Conservation (phyloP, 2,113 vertebrate genomes). For the Salvator merianae region DNA sequence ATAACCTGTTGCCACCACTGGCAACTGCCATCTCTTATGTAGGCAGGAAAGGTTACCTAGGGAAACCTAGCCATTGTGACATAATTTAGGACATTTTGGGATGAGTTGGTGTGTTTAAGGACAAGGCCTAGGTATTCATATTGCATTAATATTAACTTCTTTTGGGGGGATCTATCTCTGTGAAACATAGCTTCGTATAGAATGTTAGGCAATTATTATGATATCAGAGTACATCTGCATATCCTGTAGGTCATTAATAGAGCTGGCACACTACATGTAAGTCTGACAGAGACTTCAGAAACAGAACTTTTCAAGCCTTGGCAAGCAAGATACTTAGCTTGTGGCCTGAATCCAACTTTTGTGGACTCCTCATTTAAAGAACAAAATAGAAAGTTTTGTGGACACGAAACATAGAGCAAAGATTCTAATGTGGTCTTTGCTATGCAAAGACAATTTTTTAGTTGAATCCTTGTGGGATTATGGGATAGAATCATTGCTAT, state of each 20-base stretch:
- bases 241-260: neutral
- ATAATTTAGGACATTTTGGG: constrained; percentile 35
- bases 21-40: constrained; percentile 44
- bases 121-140: neutral
- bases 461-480: neutral
- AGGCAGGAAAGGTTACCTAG: constrained; percentile 36
- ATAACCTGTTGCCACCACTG: neutral
- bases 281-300: neutral
- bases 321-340: neutral
- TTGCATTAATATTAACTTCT: neutral
- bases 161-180: too few relatives aligned
- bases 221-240: neutral
- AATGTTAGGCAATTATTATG: neutral
- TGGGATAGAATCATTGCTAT: neutral
- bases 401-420: too few relatives aligned
- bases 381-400: neutral
- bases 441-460: neutral
- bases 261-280: neutral
- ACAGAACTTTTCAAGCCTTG: neutral
- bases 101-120: neutral
- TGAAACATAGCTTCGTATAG: neutral
- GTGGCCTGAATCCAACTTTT: neutral
- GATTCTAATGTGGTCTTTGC: neutral
- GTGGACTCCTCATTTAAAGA: neutral
- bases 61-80: constrained; percentile 42